Evolutionary conservation across 1,140 invertebrate genomes (phyloP).

Genomic region (Maniola jurtina): DNA sequence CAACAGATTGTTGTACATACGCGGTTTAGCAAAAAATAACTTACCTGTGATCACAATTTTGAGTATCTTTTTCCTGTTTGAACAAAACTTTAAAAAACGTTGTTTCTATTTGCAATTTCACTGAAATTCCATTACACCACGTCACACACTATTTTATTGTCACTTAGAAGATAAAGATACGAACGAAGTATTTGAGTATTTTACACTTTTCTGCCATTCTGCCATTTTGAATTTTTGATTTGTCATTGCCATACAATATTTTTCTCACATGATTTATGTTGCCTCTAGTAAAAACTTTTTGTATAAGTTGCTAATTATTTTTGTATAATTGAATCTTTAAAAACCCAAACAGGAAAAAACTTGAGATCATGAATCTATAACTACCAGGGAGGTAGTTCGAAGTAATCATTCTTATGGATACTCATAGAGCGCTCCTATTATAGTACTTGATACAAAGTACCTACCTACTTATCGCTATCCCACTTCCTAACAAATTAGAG

Average conservation of each 20-base stretch:
- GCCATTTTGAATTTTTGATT: constrained; percentile 63
- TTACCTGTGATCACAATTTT: constrained; percentile 53
- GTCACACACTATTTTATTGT: constrained; percentile 64
- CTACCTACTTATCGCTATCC: too few relatives aligned
- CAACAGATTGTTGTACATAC: constrained; percentile 57
- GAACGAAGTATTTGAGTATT: constrained; percentile 44
- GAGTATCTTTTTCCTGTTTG: constrained; percentile 21
- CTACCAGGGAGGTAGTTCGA: too few relatives aligned
- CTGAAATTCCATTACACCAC: constrained; percentile 61
- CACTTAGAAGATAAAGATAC: constrained; percentile 38
- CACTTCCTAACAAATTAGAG: too few relatives aligned
- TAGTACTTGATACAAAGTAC: too few relatives aligned
- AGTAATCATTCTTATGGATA: too few relatives aligned
- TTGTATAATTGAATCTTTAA: too few relatives aligned
- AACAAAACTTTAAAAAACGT: constrained; percentile 19
- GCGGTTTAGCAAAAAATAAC: constrained; percentile 55
- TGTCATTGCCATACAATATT: constrained; percentile 26
- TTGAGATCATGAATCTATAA: too few relatives aligned
- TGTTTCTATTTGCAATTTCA: constrained; percentile 39
- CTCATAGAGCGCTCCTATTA: too few relatives aligned
- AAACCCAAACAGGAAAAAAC: too few relatives aligned
- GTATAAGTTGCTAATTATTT: background rate
- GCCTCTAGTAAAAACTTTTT: background rate
- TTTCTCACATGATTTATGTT: background rate
- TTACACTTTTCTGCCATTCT: constrained; percentile 62